phyloP scores from a whole-genome alignment of 2,113 vertebrate species.

The Heteronetta atricapilla region DNA sequence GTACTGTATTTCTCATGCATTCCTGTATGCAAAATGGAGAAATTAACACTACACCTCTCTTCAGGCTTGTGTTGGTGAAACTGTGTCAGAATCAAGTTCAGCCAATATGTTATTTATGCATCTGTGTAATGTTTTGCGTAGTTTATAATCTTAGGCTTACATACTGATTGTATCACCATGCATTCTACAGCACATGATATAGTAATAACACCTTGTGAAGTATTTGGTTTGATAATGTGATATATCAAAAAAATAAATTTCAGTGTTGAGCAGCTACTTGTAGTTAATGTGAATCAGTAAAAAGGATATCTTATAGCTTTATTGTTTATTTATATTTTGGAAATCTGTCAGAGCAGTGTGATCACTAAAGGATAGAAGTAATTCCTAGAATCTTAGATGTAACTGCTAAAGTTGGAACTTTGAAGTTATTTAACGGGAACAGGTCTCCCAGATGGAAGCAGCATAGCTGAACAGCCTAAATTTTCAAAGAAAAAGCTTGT shows the following conservation, averaged over 20 bases:
- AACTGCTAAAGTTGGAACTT: background rate
- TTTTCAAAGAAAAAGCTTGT: background rate
- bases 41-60: background rate
- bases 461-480: background rate
- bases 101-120: background rate
- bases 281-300: background rate
- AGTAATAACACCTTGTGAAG: background rate
- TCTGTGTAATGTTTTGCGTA: background rate
- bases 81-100: background rate
- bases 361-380: background rate
- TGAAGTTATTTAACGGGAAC: background rate
- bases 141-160: background rate
- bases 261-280: background rate
- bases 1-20: background rate
- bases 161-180: background rate
- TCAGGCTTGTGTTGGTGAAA: background rate
- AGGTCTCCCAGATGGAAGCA: background rate
- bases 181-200: background rate
- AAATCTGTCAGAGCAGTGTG: background rate
- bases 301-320: background rate
- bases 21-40: slow-evolving; percentile 12
- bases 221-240: background rate
- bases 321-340: background rate
- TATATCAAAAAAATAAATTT: background rate
- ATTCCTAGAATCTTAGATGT: background rate